Base-by-base conservation (phyloP, 2,888 invertebrate genomes). In the Scrobipalpa atriplicella region DNA sequence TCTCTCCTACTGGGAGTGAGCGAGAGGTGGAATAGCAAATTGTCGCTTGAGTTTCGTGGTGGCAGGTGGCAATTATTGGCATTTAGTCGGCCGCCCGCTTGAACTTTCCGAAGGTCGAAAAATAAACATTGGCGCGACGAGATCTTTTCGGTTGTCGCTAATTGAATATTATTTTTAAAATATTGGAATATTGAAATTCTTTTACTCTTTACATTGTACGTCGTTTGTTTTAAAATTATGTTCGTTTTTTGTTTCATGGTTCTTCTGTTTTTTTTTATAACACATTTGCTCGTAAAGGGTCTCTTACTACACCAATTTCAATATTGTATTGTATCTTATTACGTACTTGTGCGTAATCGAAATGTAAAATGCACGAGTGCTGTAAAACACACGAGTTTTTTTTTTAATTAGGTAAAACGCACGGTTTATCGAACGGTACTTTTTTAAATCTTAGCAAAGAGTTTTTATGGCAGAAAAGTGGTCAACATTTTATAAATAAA, bases 101-200 rank as follows among this genome's bases (percentile, higher is more conserved):
- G 84, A 89, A 90, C 87, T 89, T 87, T 64, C 88, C 87, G 87
- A 92, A 92, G 90, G 92, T 91, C 87, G 83, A 89, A 88, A 90
- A 90, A 83, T 83, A 84, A 78, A 75, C 80, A 76, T 76, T 78
- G 43, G 69, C 72, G 72, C 68, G 74, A 73, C 75, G 69, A 68
- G 67, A 43, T 64, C 38, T 63, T 29, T 65, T 64, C 19, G 18
- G 29, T n/a, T 21, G 39, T 52, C 47, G 39, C 36, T 66, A 61
- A 52, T 52, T 64, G 56, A 41, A 56, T 56, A 56, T 52, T 38
- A 52, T 62, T 51, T 62, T 51, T n/a, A 47, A 47, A 62, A 21
- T 62, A 36, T 62, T 29, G 62, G 61, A 61, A 41, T 13, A 41
- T 29, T 61, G 38, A 58, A 38, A n/a, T 38, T 38, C 58, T 58